Evolutionary conservation across 2,888 invertebrate genomes (phyloP).

Genomic region (Atethmia centrago): DNA sequence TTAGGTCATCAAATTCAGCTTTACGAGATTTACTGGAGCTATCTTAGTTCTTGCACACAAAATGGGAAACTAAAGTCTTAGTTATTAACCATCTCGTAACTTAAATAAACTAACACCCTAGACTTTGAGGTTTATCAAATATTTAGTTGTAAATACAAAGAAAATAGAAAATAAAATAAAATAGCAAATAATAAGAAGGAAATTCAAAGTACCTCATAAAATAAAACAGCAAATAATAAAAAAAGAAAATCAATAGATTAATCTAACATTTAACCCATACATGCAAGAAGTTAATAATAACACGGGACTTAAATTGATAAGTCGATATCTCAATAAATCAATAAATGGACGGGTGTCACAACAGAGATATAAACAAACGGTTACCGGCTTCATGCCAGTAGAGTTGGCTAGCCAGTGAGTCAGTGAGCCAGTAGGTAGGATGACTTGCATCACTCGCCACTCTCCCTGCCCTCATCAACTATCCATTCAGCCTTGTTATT

Average conservation of each 20-base stretch:
- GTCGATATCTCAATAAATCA: slow-evolving; percentile 61
- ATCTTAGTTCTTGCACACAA: slow-evolving; percentile 10
- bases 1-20: slow-evolving; percentile 59
- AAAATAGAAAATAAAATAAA: background rate
- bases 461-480: slow-evolving; percentile 52
- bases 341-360: slow-evolving; percentile 70
- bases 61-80: background rate
- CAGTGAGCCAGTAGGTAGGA: slow-evolving; percentile 34
- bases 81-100: background rate
- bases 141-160: background rate
- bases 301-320: background rate
- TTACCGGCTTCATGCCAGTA: slow-evolving; percentile 1
- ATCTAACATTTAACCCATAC: background rate
- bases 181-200: background rate
- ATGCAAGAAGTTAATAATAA: background rate
- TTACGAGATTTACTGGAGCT: slow-evolving; percentile 39
- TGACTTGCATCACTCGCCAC: slow-evolving; percentile 69
- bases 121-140: background rate
- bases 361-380: slow-evolving; percentile 64
- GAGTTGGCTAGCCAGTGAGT: slow-evolving; percentile 9
- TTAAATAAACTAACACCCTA: background rate
- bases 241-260: background rate
- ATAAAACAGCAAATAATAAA: background rate
- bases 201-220: background rate
- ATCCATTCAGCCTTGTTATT: slow-evolving; percentile 65